Evolutionary conservation across 2,888 invertebrate genomes (phyloP), one percentile per base, ranked within the genome.

Genomic region (Seira sanloemensis): DNA sequence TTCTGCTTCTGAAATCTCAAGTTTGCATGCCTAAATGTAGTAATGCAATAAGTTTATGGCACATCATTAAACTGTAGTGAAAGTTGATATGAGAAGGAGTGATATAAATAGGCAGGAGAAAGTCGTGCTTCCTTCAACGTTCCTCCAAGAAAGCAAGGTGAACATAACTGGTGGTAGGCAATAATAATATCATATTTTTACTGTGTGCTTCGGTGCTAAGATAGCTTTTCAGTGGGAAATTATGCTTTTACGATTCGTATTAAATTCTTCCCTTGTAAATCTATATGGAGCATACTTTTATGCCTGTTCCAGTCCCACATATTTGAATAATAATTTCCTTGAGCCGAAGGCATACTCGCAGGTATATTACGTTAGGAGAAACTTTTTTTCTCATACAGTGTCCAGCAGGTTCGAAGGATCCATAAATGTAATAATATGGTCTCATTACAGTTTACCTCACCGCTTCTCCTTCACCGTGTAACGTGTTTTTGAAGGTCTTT

Each of bases 41-140:
- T 81, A 80, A 79, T 79, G 81, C 81, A 75, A 25, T 71, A 81
- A 69, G 76, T 81, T 81, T 81, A 81, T 81, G 76, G 81, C 81
- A 81, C 75, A 75, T 81, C 81, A 54, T 81, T 75, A 81, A 78
- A 78, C 68, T 76, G 75, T 75, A 71, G 19, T 58, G 58, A 58
- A 58, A n/a, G 58, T 58, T 58, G 58, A 58, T 58, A 58, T 58
- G 58, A 18, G 58, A 37, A 58, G 58, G 18, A 58, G n/a, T 58
- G 58, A 58, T 58, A 58, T 58, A 58, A 18, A 4, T 12, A 4
- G 4, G 4, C 12, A 4, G 37, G 37, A 37, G 37, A 37, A 37
- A 37, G 12, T 37, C 37, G 12, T 37, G 37, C 37, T 37, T 4
- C 12, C 12, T 37, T 37, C 37, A n/a, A n/a, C n/a, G 37, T 37